A percentile compares a stretch with the other conserved stretches of the same genome.
phyloP scores from a whole-genome alignment of 2,888 invertebrate genomes.

The Lordiphosa fenestrarum region DNA sequence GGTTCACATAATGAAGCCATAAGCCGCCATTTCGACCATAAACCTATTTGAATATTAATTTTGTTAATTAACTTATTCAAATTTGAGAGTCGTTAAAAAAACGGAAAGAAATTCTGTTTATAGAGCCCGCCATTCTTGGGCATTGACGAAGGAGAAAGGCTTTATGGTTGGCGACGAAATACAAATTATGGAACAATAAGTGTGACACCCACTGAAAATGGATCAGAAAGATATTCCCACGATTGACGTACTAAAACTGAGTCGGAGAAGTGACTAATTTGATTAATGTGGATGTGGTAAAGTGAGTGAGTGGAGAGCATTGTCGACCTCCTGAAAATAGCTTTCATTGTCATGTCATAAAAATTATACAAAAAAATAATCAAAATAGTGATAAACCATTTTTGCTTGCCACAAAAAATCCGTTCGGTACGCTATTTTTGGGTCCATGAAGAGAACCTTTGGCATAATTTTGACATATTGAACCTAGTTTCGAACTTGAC shows the following conservation, averaged over 20 bases:
- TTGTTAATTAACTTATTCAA: slow-evolving; percentile 71
- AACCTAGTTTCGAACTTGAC: too few species aligned
- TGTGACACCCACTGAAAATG: slow-evolving; percentile 28
- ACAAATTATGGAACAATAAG: slow-evolving; percentile 38
- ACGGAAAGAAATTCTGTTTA: slow-evolving; percentile 52
- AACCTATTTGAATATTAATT: slow-evolving; percentile 71
- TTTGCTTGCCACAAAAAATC: too few species aligned
- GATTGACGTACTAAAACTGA: slow-evolving; percentile 1
- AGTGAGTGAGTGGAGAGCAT: too few species aligned
- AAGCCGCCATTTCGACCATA: slow-evolving; percentile 65
- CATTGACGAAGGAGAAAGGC: slow-evolving; percentile 18
- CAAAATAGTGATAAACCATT: too few species aligned
- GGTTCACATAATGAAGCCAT: slow-evolving; percentile 65
- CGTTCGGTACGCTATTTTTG: too few species aligned
- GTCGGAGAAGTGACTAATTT: too few species aligned
- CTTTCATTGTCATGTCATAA: too few species aligned
- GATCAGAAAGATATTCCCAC: slow-evolving; percentile 23
- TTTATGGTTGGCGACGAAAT: slow-evolving; percentile 45
- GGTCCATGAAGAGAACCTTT: too few species aligned
- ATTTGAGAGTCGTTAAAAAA: slow-evolving; percentile 60
- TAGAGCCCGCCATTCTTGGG: slow-evolving; percentile 28
- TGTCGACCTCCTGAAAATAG: too few species aligned
- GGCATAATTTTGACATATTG: too few species aligned
- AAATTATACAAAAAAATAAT: too few species aligned
- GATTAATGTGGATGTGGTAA: too few species aligned